Conservation (phyloP, 1,140 invertebrate species). For the Zaprionus davidi region DNA sequence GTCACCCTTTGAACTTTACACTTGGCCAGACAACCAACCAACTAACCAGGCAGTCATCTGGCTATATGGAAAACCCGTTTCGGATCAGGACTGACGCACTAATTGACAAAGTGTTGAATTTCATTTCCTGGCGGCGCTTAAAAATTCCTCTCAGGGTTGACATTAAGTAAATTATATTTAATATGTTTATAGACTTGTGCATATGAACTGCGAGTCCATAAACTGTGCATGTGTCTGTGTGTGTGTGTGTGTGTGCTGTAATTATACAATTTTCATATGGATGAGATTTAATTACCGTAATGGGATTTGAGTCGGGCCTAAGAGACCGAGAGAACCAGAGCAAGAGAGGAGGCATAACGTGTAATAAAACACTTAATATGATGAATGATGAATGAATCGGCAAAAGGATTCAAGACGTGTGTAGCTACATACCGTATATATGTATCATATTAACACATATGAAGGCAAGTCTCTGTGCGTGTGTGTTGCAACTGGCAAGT, state of each 20-base stretch:
- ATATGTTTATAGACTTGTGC: conserved; percentile 81
- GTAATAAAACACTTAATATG: conserved; percentile 83
- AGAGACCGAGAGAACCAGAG: conserved; percentile 31
- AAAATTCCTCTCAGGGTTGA: conserved; percentile 64
- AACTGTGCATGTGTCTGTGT: conserved; percentile 23
- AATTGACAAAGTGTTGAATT: conserved; percentile 82
- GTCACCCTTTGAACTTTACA: conserved; percentile 66
- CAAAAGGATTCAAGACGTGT: conserved; percentile 53
- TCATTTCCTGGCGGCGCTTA: conserved; percentile 61
- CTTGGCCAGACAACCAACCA: conserved; percentile 6
- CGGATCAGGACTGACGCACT: conserved; percentile 37
- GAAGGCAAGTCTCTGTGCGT: neutral
- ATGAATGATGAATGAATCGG: conserved; percentile 79
- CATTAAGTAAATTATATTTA: conserved; percentile 84
- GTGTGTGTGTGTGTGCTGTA: conserved; percentile 54
- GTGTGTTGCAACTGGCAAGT: conserved; percentile 1
- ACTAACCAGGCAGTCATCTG: neutral
- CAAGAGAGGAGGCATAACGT: conserved; percentile 30
- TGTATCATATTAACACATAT: neutral
- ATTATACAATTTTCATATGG: conserved; percentile 84
- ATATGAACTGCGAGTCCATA: conserved; percentile 60
- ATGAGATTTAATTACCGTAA: conserved; percentile 84
- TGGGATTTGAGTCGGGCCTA: conserved; percentile 72
- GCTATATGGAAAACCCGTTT: neutral
- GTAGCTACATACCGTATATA: neutral